phyloP scores from a whole-genome alignment of 1,140 invertebrate species.

The Drosophila pseudoananassae region DNA sequence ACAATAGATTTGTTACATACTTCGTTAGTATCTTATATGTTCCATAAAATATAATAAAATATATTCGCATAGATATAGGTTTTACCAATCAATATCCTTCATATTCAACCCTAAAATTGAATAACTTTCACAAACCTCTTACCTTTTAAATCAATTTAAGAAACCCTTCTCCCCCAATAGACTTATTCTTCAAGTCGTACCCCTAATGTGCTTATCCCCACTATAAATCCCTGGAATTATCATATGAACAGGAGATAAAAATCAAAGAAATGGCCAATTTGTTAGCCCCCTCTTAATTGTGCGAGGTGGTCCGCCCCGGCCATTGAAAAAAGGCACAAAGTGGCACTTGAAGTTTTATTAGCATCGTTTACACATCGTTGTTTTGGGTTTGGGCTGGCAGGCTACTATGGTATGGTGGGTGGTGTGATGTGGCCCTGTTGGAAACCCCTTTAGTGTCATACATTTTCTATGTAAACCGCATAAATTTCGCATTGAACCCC shows the following conservation, averaged over 20 bases:
- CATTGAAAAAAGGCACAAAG: constrained; percentile 64
- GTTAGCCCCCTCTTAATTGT: neutral
- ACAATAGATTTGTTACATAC: too few species aligned
- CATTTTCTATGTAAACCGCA: constrained; percentile 79
- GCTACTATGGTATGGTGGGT: neutral
- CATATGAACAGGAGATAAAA: neutral
- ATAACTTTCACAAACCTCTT: too few species aligned
- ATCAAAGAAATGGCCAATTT: neutral
- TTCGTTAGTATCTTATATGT: too few species aligned
- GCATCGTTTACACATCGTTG: constrained; percentile 63
- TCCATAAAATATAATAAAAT: too few species aligned
- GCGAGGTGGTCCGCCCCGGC: constrained; percentile 32
- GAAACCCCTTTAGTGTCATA: constrained; percentile 69
- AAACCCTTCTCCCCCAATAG: too few species aligned
- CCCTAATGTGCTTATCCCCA: neutral
- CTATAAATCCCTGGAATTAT: constrained; percentile 31
- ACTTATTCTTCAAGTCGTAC: too few species aligned
- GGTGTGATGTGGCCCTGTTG: too few species aligned
- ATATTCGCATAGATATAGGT: too few species aligned
- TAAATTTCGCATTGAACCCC: constrained; percentile 66
- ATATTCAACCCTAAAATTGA: too few species aligned
- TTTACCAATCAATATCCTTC: too few species aligned
- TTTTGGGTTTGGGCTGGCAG: neutral
- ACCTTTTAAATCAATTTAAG: too few species aligned
- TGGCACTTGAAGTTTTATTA: constrained; percentile 79